Conservation (phyloP, 2,113 vertebrate genomes). For the Ceyx cyanopectus region DNA sequence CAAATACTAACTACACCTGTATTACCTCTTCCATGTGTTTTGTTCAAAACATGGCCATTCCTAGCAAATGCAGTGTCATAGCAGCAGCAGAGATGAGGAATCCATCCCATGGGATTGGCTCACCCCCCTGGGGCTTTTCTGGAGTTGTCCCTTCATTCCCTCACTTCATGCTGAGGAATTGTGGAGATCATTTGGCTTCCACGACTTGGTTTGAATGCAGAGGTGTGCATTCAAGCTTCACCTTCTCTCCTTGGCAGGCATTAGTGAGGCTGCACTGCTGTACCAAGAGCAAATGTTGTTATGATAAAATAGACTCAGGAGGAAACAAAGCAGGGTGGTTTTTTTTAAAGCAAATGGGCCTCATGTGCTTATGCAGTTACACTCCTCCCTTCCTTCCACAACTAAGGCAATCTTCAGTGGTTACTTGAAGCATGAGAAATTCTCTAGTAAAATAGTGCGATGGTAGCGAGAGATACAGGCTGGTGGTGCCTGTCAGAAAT, state of each 20-base stretch:
- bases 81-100: not conserved
- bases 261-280: not conserved
- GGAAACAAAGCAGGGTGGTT: conserved; percentile 48
- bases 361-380: conserved; percentile 13
- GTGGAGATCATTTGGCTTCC: not conserved
- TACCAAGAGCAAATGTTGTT: conserved; percentile 55
- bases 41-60: not conserved
- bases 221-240: not conserved
- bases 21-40: conserved; percentile 8
- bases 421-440: conserved; percentile 39
- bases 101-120: not conserved
- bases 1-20: not conserved
- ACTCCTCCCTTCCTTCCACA: conserved; percentile 49
- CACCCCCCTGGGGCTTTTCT: not conserved
- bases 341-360: conserved; percentile 50
- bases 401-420: conserved; percentile 31
- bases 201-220: not conserved
- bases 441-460: conserved; percentile 23
- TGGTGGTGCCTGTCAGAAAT: not conserved
- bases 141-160: not conserved
- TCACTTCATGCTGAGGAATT: not conserved
- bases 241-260: not conserved
- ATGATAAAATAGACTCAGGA: conserved; percentile 56
- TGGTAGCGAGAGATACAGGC: conserved; percentile 21
- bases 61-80: not conserved